Evolutionary conservation across 2,797 vertebrate species (phyloP).

Genomic region (Epinephelus malabaricus): DNA sequence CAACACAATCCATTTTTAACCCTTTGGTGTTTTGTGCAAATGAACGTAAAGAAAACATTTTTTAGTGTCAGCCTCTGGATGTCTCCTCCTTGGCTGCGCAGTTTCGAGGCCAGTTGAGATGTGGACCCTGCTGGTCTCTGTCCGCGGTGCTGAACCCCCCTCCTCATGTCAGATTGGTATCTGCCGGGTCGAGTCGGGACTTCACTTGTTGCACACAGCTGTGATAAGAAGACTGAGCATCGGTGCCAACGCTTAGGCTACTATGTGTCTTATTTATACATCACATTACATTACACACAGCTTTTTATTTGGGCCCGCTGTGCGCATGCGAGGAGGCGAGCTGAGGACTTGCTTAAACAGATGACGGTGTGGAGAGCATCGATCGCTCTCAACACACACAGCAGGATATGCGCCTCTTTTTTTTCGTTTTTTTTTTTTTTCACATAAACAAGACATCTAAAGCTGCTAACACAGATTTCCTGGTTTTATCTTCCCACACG

Average conservation of each 20-base stretch:
- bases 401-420: constrained; percentile 11
- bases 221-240: neutral
- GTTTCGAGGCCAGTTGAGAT: neutral
- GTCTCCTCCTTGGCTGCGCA: neutral
- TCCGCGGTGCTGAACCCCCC: constrained; percentile 70
- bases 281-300: constrained; percentile 14
- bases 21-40: neutral
- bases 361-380: constrained; percentile 54
- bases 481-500: neutral
- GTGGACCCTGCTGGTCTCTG: constrained; percentile 45
- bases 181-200: constrained; percentile 30
- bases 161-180: constrained; percentile 11
- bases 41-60: neutral
- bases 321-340: constrained; percentile 75
- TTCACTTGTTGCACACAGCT: constrained; percentile 55
- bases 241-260: neutral
- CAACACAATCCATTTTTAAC: neutral
- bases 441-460: constrained; percentile 1
- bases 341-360: constrained; percentile 58
- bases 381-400: constrained; percentile 34
- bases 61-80: neutral
- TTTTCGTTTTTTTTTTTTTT: neutral
- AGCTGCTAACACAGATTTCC: neutral
- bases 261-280: constrained; percentile 3
- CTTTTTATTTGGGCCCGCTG: constrained; percentile 38